Base-by-base conservation (phyloP, 2,888 invertebrate species). In the Ischnura elegans region DNA sequence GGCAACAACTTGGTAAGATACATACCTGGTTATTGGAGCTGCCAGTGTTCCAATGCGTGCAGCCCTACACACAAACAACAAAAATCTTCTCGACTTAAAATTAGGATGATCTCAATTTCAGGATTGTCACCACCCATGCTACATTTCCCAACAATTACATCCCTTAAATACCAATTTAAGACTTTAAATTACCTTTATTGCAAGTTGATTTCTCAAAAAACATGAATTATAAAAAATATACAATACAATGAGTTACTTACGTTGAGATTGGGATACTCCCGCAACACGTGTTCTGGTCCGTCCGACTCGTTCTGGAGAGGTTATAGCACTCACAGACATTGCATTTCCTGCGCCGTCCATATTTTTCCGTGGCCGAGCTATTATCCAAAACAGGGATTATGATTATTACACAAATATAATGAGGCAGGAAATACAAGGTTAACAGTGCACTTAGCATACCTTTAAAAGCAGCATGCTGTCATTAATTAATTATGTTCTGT, bases 221-320 rank as follows among this genome's bases (percentile, higher is more conserved):
- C n/a, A n/a, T 93, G 93, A 86, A 21, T 87, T 6, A 36, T 2
- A n/a, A 76, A 76, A 76, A 29, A n/a, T n/a, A n/a, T n/a, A 36
- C 10, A 6, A 76, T 66, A 29, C 16, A 51, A 51, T 2, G 16
- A 51, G 25, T 76, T 94, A 97, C 98, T 97, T 96, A 99, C 98
- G 99, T 96, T 99, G 99, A 86, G 99, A 99, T 95, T 98, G 98
- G 2, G 99, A 99, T 21, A 98, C 98, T 29, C 98, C 98, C 2
- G 98, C 97, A 43, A 98, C 97, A 95, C 96, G 97, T 95, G 95
- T 97, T 95, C 97, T 97, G 95, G 96, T 97, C 96, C 95, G 96
- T 95, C 95, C 97, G 95, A 95, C 95, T 95, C 96, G 97, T 95
- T 97, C 98, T 95, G 96, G 97, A 94, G 98, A 96, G 95, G 97